phyloP scores from a whole-genome alignment of 2,888 invertebrate species.

The Nymphalis c-album region DNA sequence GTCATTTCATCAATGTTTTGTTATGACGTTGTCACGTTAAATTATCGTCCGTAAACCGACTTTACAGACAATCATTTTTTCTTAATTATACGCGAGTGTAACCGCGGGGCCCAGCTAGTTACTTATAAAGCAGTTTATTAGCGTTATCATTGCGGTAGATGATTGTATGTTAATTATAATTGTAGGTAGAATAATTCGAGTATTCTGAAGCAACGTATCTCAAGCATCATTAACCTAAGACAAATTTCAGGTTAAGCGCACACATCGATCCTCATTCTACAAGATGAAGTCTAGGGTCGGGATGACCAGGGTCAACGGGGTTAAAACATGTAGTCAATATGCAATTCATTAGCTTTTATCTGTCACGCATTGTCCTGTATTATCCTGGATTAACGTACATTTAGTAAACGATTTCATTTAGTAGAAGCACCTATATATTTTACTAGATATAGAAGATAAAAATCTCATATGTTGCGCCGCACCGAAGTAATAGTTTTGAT shows the following conservation, averaged over 20 bases:
- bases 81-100: too few species aligned
- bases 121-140: too few species aligned
- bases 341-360: not conserved
- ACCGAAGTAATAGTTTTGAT: too few species aligned
- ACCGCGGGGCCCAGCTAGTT: too few species aligned
- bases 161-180: not conserved
- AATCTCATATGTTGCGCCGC: too few species aligned
- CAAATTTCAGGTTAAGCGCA: slow-evolving; percentile 28
- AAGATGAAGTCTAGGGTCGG: slow-evolving; percentile 8
- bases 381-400: not conserved
- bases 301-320: slow-evolving; percentile 28
- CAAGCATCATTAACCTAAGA: slow-evolving; percentile 18
- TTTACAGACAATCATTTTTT: too few species aligned
- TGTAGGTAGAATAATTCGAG: not conserved
- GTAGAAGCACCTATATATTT: too few species aligned
- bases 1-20: too few species aligned
- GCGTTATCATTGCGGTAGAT: not conserved
- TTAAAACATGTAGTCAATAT: slow-evolving; percentile 13
- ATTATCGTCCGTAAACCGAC: too few species aligned
- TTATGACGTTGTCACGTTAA: too few species aligned
- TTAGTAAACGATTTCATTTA: too few species aligned
- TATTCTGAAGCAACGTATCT: slow-evolving; percentile 18
- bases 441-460: too few species aligned
- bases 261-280: slow-evolving; percentile 23
- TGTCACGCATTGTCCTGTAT: not conserved